These are phyloP conservation scores for Hippocampus zosterae DNA, from an alignment of 2,113 vertebrate species.

Conservation along the genomic window DNA sequence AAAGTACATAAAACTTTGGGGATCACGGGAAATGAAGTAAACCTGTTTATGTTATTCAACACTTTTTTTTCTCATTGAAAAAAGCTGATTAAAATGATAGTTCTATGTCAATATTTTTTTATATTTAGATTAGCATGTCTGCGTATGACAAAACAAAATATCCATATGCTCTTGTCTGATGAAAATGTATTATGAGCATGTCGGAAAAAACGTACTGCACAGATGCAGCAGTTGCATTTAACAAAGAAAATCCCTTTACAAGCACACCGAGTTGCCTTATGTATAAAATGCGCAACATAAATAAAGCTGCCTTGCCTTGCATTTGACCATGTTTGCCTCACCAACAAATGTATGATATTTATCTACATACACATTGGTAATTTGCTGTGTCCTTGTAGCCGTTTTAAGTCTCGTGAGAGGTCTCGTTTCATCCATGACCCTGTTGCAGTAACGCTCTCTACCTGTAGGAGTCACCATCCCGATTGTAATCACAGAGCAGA, in stretches of 20 bases:
- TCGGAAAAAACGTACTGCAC: neutral
- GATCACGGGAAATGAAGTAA: neutral
- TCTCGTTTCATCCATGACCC: neutral
- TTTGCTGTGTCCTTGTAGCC: too few relatives aligned
- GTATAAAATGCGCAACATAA: too few relatives aligned
- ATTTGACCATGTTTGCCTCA: too few relatives aligned
- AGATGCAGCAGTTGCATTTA: neutral
- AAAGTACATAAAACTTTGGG: neutral
- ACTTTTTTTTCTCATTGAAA: neutral
- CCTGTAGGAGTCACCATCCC: constrained; percentile 98
- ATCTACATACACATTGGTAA: neutral
- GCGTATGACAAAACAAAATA: neutral
- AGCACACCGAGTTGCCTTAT: neutral
- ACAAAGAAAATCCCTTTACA: neutral
- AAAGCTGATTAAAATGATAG: neutral
- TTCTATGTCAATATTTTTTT: neutral
- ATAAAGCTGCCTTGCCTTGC: too few relatives aligned
- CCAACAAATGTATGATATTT: neutral
- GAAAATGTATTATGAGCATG: neutral
- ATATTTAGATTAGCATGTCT: neutral
- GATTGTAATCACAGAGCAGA: constrained; percentile 96
- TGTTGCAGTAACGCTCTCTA: constrained; percentile 51
- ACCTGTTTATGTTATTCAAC: neutral
- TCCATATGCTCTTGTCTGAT: neutral
- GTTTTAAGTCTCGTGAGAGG: too few relatives aligned